Evolutionary conservation across 2,888 invertebrate species (phyloP), one percentile per base, ranked within the genome.

Genomic region (Erebia aethiops): DNA sequence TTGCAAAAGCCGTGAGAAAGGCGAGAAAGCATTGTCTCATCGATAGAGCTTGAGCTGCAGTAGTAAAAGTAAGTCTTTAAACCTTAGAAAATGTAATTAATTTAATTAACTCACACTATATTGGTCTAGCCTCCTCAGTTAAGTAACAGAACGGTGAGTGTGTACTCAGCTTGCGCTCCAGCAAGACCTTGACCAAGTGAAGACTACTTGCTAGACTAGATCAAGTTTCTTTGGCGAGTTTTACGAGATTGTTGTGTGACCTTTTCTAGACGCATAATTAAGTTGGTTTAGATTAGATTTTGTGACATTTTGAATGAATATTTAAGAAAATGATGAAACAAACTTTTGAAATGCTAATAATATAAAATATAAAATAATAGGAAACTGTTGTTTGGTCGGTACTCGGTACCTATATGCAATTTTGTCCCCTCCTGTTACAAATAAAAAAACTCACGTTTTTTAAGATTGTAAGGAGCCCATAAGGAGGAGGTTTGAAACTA

Each of bases 151-250:
- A n/a, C 16, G n/a, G 56, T 65, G 43, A 65, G 65, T 56, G 49
- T 35, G 52, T 65, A 21, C 43, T 60, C 35, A 46, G 66, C 21
- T 57, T 66, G 56, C 56, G 46, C 56, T 66, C 43, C 26, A 13
- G 1, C 7, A 41, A 66, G 66, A 66, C 66, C 66, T 66, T 66
- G 66, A 66, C 66, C 66, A 66, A 66, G 66, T 66, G n/a, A 43
- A 57, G 56, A 46, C 49, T 51, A 35, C 54, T 66, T n/a, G 66
- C 43, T 21, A 56, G 56, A 56, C 66, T 66, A 57, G 46, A 57
- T 66, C 65, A 66, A 66, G 65, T 66, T 56, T 56, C 35, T 54
- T 64, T 54, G 43, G 54, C 54, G 54, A 18, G 35, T 54, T 54
- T 66, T 57, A 56, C 43, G 56, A 43, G 43, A 46, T 14, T 65